Conservation (phyloP, 1,140 invertebrate species). For the Macrotrachela quadricornifera region DNA sequence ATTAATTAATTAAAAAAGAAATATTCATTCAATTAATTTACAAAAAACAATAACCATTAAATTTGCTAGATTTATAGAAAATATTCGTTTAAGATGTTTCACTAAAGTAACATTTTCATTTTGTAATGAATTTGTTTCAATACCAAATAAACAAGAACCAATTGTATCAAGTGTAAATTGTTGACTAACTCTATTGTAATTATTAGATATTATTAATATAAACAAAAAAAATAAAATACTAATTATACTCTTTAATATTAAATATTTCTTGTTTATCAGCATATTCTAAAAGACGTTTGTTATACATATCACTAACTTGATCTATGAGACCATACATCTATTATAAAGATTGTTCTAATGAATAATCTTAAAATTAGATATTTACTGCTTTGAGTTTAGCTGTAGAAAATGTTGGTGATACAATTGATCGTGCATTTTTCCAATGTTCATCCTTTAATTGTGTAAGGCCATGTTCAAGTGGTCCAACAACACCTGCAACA, state of each 20-base stretch:
- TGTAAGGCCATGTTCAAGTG: not conserved
- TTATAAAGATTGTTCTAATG: not conserved
- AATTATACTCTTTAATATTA: not conserved
- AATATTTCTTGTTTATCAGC: not conserved
- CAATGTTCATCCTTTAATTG: slow-evolving; percentile 4
- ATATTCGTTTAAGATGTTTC: not conserved
- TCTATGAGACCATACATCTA: slow-evolving; percentile 3
- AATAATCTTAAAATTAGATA: not conserved
- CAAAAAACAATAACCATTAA: too few species aligned
- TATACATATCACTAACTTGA: not conserved
- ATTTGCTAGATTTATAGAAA: not conserved
- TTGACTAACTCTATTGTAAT: not conserved
- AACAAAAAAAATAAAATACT: not conserved
- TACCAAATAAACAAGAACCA: not conserved
- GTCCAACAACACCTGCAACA: not conserved
- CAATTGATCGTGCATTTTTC: slow-evolving; percentile 1
- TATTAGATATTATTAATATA: not conserved
- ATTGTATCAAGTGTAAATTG: not conserved
- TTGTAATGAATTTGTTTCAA: not conserved
- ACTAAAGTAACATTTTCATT: not conserved
- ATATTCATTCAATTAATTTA: too few species aligned
- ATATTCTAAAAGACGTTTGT: not conserved
- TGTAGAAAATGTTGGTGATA: slow-evolving; percentile 3
- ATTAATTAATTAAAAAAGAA: too few species aligned
- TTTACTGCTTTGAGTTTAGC: slow-evolving; percentile 6